Percentiles rank a stretch among this genome's conserved stretches.
Conservation (phyloP, 2,113 vertebrate species). For the Corythoichthys haematopterus region DNA sequence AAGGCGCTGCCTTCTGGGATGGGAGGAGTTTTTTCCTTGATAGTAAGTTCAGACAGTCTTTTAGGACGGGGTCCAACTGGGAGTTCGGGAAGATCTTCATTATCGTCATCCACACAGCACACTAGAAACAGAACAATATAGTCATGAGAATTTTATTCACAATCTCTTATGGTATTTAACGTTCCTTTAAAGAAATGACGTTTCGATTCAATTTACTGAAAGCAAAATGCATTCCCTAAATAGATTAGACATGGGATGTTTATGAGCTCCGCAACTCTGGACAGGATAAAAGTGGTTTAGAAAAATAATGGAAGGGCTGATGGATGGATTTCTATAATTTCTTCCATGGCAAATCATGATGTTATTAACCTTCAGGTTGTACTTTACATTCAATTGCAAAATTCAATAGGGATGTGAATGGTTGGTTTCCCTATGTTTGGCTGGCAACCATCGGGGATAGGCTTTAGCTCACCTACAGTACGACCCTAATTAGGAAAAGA, state of each 20-base stretch:
- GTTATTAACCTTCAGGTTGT: neutral
- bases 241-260: neutral
- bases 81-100: slow-evolving; percentile 79
- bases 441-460: too few species aligned
- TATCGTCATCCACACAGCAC: slow-evolving; percentile 73
- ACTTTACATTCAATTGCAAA: too few species aligned
- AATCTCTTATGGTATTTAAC: neutral
- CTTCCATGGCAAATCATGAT: neutral
- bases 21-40: slow-evolving; percentile 90
- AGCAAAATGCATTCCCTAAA: neutral
- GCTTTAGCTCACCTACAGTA: too few species aligned
- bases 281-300: neutral
- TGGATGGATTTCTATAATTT: too few species aligned
- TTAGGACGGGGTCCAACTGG: slow-evolving; percentile 82
- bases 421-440: too few species aligned
- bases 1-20: slow-evolving; percentile 95
- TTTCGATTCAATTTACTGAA: neutral
- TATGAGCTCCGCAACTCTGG: neutral
- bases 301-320: neutral
- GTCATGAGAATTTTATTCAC: slow-evolving; percentile 1
- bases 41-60: slow-evolving; percentile 86
- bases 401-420: too few species aligned
- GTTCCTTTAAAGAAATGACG: neutral
- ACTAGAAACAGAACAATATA: slow-evolving; percentile 18
- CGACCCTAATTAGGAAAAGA: too few species aligned